Evolutionary conservation across 37 sponge, comb jelly and placozoan species (phyloP).

Genomic region (Bolinopsis microptera): DNA sequence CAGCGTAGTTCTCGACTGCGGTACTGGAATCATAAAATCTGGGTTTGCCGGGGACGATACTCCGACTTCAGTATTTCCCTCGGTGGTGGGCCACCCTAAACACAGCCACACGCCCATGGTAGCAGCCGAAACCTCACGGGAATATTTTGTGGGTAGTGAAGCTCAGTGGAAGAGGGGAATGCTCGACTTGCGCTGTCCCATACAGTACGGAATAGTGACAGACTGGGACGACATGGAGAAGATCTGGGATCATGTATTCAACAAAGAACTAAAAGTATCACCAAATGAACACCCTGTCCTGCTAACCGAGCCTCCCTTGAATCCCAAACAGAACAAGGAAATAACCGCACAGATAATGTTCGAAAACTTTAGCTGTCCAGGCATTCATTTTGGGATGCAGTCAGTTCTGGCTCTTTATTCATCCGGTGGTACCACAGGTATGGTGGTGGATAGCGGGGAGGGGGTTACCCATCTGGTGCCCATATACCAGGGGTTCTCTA

Average conservation of each 20-base stretch:
- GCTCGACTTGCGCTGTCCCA: background rate
- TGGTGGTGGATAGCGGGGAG: constrained; percentile 43
- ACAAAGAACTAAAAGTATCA: background rate
- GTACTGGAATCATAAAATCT: background rate
- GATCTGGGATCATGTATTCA: background rate
- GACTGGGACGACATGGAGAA: constrained; percentile 52
- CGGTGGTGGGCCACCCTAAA: constrained; percentile 34
- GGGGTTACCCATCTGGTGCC: constrained; percentile 9
- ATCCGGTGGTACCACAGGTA: background rate
- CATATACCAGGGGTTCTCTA: background rate
- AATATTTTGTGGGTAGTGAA: background rate
- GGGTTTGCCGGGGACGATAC: constrained; percentile 37
- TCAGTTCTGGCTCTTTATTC: constrained; percentile 11
- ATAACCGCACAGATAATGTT: constrained; percentile 24
- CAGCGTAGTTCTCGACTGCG: background rate
- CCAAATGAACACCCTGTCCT: background rate
- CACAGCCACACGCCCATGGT: background rate
- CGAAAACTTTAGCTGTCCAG: background rate
- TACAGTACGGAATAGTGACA: background rate
- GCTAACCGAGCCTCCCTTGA: constrained; percentile 11
- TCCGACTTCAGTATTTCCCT: background rate
- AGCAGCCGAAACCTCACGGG: background rate
- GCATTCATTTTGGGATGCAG: background rate
- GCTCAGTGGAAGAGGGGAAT: background rate
- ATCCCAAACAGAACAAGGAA: background rate